Evolutionary conservation across 2,113 vertebrate genomes (phyloP).

Genomic region (Lepisosteus osseus): DNA sequence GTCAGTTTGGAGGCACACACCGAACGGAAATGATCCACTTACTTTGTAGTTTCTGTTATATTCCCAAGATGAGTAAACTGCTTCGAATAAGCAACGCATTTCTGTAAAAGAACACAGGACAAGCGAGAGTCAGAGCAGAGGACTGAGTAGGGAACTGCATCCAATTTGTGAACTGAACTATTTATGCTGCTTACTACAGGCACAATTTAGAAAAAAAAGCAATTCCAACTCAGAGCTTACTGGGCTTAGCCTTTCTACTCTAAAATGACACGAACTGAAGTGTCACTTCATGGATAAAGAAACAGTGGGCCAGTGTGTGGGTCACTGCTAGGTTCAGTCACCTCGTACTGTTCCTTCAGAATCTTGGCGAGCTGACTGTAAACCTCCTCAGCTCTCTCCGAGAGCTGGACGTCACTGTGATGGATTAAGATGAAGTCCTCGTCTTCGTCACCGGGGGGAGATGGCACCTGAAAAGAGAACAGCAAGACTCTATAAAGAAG

Average conservation of each 20-base stretch:
- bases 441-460: conserved; percentile 83
- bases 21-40: conserved; percentile 35
- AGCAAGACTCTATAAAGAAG: background rate
- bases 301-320: too few relatives aligned
- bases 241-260: too few relatives aligned
- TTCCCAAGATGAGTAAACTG: conserved; percentile 94
- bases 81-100: conserved; percentile 87
- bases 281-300: too few relatives aligned
- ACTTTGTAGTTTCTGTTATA: conserved; percentile 85
- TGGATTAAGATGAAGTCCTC: conserved; percentile 92
- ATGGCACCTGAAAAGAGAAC: conserved; percentile 73
- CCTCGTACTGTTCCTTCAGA: conserved; percentile 86
- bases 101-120: conserved; percentile 64
- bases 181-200: too few relatives aligned
- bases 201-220: too few relatives aligned
- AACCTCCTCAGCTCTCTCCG: conserved; percentile 82
- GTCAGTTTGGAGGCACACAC: background rate
- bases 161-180: too few relatives aligned
- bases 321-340: conserved; percentile 30
- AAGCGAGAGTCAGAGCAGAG: background rate
- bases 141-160: too few relatives aligned
- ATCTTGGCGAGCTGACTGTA: conserved; percentile 81
- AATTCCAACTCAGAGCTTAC: too few relatives aligned
- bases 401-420: conserved; percentile 81
- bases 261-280: too few relatives aligned